Conservation (phyloP, 2,797 vertebrate species). For the Orestias chungarensis region DNA sequence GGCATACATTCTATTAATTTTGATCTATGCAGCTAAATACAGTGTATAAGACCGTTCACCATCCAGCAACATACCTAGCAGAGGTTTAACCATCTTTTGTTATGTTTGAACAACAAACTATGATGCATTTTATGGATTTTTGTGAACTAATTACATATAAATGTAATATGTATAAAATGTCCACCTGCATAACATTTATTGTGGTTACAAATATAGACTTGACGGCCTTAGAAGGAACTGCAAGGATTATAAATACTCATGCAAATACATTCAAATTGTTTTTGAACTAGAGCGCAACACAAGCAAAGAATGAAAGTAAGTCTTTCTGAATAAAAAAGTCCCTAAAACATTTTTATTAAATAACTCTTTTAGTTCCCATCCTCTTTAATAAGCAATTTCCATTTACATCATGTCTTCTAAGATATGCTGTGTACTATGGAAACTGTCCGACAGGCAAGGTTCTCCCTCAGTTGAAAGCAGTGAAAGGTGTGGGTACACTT, state of each 20-base stretch:
- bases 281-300: background rate
- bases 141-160: too few relatives aligned
- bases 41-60: background rate
- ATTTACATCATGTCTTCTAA: background rate
- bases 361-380: too few relatives aligned
- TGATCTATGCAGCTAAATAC: background rate
- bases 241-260: background rate
- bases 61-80: too few relatives aligned
- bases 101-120: too few relatives aligned
- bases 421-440: background rate
- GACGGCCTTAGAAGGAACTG: background rate
- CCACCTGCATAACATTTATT: background rate
- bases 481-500: conserved; percentile 2
- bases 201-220: background rate
- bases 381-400: background rate
- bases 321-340: background rate
- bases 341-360: background rate
- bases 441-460: background rate
- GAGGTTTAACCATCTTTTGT: too few relatives aligned
- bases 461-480: conserved; percentile 1
- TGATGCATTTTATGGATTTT: too few relatives aligned
- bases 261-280: background rate
- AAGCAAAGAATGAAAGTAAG: background rate
- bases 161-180: background rate
- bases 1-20: background rate